Evolutionary conservation across 53 echinoderm and acorn worm genomes (phyloP).

Genomic region (Apostichopus leukothele): DNA sequence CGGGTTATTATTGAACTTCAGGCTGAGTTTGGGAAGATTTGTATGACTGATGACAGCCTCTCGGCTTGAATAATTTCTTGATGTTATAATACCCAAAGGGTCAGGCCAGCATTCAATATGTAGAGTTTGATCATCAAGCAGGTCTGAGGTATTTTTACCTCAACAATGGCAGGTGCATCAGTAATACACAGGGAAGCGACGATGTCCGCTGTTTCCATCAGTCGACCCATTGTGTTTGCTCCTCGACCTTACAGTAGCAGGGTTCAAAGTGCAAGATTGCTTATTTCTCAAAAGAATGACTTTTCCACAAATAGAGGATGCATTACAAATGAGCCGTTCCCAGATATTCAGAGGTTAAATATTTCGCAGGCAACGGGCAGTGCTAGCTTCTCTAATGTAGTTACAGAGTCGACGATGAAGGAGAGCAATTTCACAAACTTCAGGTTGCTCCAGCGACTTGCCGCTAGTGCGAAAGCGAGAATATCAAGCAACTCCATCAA

Average conservation of each 20-base stretch:
- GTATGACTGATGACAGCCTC: too few relatives aligned
- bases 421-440: conserved; percentile 82
- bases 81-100: too few relatives aligned
- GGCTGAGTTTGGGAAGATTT: too few relatives aligned
- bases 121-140: too few relatives aligned
- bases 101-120: too few relatives aligned
- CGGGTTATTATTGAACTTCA: too few relatives aligned
- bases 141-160: not conserved
- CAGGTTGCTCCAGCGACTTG: conserved; percentile 68
- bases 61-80: too few relatives aligned
- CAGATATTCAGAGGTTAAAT: conserved; percentile 10
- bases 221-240: conserved; percentile 42
- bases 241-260: conserved; percentile 31
- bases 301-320: too few relatives aligned
- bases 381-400: not conserved
- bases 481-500: conserved; percentile 12
- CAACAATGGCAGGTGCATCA: conserved; percentile 18
- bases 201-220: conserved; percentile 51
- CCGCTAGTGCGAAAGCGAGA: conserved; percentile 70
- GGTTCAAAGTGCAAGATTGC: not conserved
- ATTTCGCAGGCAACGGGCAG: conserved; percentile 5
- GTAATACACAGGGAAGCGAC: conserved; percentile 9
- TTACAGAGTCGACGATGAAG: not conserved
- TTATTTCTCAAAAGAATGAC: not conserved
- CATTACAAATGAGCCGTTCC: not conserved